A percentile compares a stretch with the other conserved stretches of the same genome.
These are phyloP conservation scores for Dendrolimus kikuchii DNA, from an alignment of 1,140 invertebrate genomes.

Conservation along the genomic window DNA sequence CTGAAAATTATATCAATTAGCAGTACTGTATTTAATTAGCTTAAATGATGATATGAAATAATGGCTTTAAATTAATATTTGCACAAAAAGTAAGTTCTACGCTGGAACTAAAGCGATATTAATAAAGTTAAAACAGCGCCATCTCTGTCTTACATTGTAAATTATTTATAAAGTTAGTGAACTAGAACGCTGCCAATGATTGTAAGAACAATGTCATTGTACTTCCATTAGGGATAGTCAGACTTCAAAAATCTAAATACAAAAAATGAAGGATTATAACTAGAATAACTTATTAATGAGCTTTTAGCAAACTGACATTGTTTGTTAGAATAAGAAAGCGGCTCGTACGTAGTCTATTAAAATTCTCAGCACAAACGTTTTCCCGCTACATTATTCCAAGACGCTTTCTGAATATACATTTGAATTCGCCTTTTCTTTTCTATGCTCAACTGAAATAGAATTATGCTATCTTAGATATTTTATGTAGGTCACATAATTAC, in stretches of 20 bases:
- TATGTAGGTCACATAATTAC: too few relatives aligned
- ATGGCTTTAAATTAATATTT: not conserved
- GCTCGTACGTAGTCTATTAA: conserved; percentile 20
- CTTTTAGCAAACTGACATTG: too few relatives aligned
- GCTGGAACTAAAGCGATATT: not conserved
- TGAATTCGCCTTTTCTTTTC: not conserved
- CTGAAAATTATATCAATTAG: too few relatives aligned
- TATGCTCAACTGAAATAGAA: too few relatives aligned
- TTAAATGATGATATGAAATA: not conserved
- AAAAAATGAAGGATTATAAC: too few relatives aligned
- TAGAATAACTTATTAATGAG: too few relatives aligned
- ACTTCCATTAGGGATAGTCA: conserved; percentile 10
- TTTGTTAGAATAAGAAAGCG: conserved; percentile 21
- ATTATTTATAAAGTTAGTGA: conserved; percentile 12
- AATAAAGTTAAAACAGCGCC: conserved; percentile 24
- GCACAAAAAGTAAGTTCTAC: not conserved
- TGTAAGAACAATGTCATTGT: conserved; percentile 11
- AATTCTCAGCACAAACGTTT: conserved; percentile 22
- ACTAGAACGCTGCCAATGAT: conserved; percentile 19
- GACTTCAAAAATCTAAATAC: conserved; percentile 3
- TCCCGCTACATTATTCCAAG: conserved; percentile 27
- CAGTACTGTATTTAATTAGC: too few relatives aligned
- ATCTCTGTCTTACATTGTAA: conserved; percentile 25
- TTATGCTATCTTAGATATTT: too few relatives aligned
- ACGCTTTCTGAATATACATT: conserved; percentile 23